Base-by-base conservation (phyloP, 2,888 invertebrate genomes). In the Agriopis marginaria region DNA sequence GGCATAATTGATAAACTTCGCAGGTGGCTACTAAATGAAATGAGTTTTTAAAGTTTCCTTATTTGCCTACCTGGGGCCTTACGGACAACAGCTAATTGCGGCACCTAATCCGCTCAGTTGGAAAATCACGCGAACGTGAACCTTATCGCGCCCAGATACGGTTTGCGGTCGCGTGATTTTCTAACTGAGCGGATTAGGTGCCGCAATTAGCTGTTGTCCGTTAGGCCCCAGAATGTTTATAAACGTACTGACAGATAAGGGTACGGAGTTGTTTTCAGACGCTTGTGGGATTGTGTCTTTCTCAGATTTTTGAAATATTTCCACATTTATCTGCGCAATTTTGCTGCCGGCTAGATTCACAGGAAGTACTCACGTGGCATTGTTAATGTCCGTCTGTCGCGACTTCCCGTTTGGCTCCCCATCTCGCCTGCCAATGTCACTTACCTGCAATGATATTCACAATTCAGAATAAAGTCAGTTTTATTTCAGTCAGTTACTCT, bases 361-460 rank as follows among this genome's bases (percentile, higher is more conserved):
- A 73, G 78, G 78, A 80, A 78, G 71, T 77, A 84, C 84, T 83
- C 77, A 83, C 86, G 79, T 76, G 76, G 53, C 67, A 58, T 75
- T 76, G 74, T 73, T 75, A 73, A 70, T 70, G 72, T 75, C 71
- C 68, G 63, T 56, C 71, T 68, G 69, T 58, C 74, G 69, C 71
- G 70, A 70, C 73, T 73, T 78, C 74, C 78, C 78, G 76, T 77
- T 77, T 80, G 74, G 71, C 77, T 77, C 77, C 75, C 72, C 74
- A 69, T 71, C 69, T 56, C 78, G 76, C 70, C 74, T 76, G 76
- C 76, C 87, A 88, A 87, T 84, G 84, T 78, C 81, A 89, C 91
- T 92, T 92, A 92, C 91, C 91, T 92, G 91, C 72, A 91, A 91
- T 79, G 75, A 81, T 75, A 82, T 84, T 32, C 58, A 58, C 23